Percentiles rank a stretch among this genome's conserved stretches.
Conservation (phyloP, 2,888 invertebrate genomes). For the Leptinotarsa juncta region DNA sequence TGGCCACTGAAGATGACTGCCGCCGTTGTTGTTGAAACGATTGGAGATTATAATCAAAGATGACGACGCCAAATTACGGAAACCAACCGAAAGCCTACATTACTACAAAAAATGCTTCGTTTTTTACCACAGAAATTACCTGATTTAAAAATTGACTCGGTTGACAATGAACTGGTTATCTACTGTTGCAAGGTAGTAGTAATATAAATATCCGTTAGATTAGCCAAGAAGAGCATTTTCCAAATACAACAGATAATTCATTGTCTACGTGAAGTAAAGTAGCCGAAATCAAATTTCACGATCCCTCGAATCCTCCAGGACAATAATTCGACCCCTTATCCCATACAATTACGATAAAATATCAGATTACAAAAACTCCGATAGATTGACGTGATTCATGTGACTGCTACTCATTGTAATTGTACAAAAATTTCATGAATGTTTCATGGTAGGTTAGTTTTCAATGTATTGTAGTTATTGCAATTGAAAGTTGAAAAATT, state of each 20-base stretch:
- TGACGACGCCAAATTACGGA: too few relatives aligned
- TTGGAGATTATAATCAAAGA: too few relatives aligned
- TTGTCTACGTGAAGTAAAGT: conserved; percentile 48
- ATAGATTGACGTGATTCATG: conserved; percentile 41
- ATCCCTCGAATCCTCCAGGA: conserved; percentile 33
- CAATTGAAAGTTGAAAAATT: background rate
- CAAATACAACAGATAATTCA: conserved; percentile 39
- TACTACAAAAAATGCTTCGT: too few relatives aligned
- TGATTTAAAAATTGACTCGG: too few relatives aligned
- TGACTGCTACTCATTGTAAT: conserved; percentile 40
- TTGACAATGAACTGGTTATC: too few relatives aligned
- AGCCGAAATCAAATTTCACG: conserved; percentile 45
- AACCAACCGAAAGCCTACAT: too few relatives aligned
- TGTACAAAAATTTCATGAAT: conserved; percentile 27
- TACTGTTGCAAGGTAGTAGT: conserved; percentile 2
- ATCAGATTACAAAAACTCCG: conserved; percentile 41
- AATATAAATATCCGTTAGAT: conserved; percentile 42
- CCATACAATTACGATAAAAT: conserved; percentile 43
- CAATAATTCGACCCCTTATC: conserved; percentile 41
- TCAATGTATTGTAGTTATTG: background rate
- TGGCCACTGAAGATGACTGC: too few relatives aligned
- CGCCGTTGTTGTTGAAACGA: too few relatives aligned
- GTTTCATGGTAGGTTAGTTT: conserved; percentile 12
- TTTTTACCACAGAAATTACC: too few relatives aligned
- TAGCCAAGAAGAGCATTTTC: conserved; percentile 36